Conservation (phyloP, 2,113 vertebrate species). For the Nothobranchius furzeri region DNA sequence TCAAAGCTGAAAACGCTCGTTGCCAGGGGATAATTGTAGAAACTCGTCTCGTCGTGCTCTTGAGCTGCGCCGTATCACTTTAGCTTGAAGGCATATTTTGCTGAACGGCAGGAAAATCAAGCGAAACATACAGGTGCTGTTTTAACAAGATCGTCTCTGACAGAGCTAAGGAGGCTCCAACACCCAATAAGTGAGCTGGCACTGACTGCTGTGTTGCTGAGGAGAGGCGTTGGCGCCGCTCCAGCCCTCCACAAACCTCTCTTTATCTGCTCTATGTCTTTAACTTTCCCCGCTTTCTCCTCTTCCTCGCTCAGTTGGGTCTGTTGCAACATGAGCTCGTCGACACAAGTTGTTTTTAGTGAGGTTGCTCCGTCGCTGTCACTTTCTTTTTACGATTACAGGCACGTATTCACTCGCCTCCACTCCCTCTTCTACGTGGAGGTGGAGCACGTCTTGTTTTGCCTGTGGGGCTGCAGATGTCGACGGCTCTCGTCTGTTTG, state of each 20-base stretch:
- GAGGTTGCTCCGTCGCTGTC: constrained; percentile 24
- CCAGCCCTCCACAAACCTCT: neutral
- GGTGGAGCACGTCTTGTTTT: constrained; percentile 45
- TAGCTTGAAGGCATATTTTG: constrained; percentile 11
- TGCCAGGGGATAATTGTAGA: neutral
- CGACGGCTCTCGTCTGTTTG: constrained; percentile 49
- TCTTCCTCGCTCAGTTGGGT: constrained; percentile 6
- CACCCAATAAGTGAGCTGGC: constrained; percentile 8
- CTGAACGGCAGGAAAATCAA: constrained; percentile 11
- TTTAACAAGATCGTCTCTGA: constrained; percentile 23
- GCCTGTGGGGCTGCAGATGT: constrained; percentile 62
- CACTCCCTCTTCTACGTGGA: constrained; percentile 29
- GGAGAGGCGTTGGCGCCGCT: neutral
- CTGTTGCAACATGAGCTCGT: constrained; percentile 17
- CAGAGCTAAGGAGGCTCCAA: constrained; percentile 7
- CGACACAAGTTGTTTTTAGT: constrained; percentile 27
- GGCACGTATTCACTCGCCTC: constrained; percentile 52
- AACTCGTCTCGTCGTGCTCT: neutral
- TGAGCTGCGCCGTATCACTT: constrained; percentile 5
- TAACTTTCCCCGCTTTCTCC: neutral
- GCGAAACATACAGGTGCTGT: constrained; percentile 7
- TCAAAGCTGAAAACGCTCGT: neutral
- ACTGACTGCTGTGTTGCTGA: neutral
- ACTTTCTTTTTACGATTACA: constrained; percentile 50
- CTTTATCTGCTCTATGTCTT: neutral